Conservation (phyloP, 2,113 vertebrate species). For the Emydura subglobosa region DNA sequence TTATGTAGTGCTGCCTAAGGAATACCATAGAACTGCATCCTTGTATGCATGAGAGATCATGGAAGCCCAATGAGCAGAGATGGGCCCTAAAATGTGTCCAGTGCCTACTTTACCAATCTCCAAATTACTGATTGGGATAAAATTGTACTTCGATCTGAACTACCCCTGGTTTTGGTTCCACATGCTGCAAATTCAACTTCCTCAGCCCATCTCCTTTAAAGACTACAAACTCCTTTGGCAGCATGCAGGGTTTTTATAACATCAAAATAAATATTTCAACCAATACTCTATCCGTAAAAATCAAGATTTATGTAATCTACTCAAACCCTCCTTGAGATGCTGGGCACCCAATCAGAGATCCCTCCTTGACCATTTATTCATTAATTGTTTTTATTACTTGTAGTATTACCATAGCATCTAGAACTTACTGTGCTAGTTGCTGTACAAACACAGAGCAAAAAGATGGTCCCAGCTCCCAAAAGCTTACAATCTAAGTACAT, state of each 20-base stretch:
- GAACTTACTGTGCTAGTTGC: too few species aligned
- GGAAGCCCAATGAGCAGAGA: conserved; percentile 48
- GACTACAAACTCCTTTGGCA: not conserved
- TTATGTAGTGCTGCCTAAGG: conserved; percentile 60
- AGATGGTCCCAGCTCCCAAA: too few species aligned
- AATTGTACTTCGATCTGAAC: conserved; percentile 29
- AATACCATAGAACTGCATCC: not conserved
- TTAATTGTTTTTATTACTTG: not conserved
- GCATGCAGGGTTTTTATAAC: not conserved
- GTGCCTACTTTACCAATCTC: conserved; percentile 43
- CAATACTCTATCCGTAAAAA: not conserved
- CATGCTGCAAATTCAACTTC: too few species aligned
- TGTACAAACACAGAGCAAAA: too few species aligned
- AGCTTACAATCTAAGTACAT: too few species aligned
- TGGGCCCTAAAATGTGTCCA: not conserved
- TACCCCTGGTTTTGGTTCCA: not conserved
- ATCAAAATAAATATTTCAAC: not conserved
- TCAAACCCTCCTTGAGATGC: not conserved
- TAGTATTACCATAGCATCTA: too few species aligned
- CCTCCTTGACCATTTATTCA: conserved; percentile 63
- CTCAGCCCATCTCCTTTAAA: too few species aligned
- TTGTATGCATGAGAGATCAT: conserved; percentile 51
- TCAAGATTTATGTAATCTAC: not conserved
- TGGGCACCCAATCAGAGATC: conserved; percentile 31
- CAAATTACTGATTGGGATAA: conserved; percentile 31